A percentile compares a stretch with the other conserved stretches of the same genome.
phyloP scores from a whole-genome alignment of 2,797 vertebrate genomes.

The Hydrophis major region DNA sequence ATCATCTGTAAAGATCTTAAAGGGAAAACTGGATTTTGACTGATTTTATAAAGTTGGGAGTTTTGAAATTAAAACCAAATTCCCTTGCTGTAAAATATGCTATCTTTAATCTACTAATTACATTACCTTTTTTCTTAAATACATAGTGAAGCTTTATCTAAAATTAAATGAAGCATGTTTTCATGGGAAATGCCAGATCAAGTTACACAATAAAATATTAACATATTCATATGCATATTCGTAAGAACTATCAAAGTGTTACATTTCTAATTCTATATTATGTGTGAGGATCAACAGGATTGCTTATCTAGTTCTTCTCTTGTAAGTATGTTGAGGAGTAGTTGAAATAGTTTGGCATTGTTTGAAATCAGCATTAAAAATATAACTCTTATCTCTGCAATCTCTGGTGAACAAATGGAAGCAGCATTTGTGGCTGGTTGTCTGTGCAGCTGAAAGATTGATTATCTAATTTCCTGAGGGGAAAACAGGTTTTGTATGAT shows the following conservation, averaged over 20 bases:
- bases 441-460: constrained; percentile 34
- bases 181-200: neutral
- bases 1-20: neutral
- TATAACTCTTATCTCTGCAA: fast-evolving
- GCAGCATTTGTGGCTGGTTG: fast-evolving
- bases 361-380: constrained; percentile 26
- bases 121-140: neutral
- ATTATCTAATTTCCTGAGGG: constrained; percentile 68
- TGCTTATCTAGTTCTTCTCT: neutral
- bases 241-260: neutral
- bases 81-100: neutral
- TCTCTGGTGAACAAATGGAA: neutral
- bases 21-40: constrained; percentile 12
- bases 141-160: constrained; percentile 5
- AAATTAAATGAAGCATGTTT: constrained; percentile 21
- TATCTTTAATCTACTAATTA: constrained; percentile 20
- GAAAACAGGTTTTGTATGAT: constrained; percentile 53
- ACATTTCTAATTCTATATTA: neutral
- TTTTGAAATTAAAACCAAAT: constrained; percentile 31
- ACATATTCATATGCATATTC: neutral
- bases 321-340: neutral
- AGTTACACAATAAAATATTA: neutral
- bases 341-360: constrained; percentile 12
- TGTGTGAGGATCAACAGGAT: neutral
- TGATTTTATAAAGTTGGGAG: constrained; percentile 1